Base-by-base conservation (phyloP, 1,140 invertebrate genomes). In the Nasonia giraulti region DNA sequence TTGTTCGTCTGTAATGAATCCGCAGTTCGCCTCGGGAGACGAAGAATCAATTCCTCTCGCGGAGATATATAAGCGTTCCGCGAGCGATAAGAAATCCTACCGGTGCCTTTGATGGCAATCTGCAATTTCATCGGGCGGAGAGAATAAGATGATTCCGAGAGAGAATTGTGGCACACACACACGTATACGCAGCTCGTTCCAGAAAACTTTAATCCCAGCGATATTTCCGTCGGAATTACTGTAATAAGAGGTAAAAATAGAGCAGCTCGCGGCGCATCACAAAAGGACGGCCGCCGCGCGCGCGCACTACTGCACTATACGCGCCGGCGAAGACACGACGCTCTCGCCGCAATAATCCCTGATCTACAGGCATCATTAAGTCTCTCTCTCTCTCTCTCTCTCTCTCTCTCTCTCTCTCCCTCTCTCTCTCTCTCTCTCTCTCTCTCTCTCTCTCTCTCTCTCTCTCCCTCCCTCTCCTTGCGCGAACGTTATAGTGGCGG, bases 301-400 rank as follows among this genome's bases (percentile, higher is more conserved):
- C 5, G 71, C 27, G 2, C 73, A 74, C 10, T 31, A 40, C 17
- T 23, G 40, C 1, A 44, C 27, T 31, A 75, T 17, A n/a, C 12
- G 11, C 71, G 11, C 71, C 12, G 71, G 73, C 75, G 69, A 71
- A 71, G 31, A 71, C 73, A 31, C 73, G 73, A 23, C 31, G 33
- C 31, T 23, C 14, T 23, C 23, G 75, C 31, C 40, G 75, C 77
- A 79, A 79, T 79, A 79, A 79, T 79, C 77, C 55, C 27, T 79
- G 77, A 79, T 79, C 77, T 79, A 79, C 77, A 27, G 77, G 31
- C 55, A 31, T 79, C 77, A 79, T 79, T 79, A 79, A 77, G 75
- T 77, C 47, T 40, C 44, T 31, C 47, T 62, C 55, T 62, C 17
- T 62, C 55, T 62, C 55, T 62, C 55, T 20, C 17, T 62, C 55